A percentile compares a stretch with the other conserved stretches of the same genome.
phyloP scores from a whole-genome alignment of 2,888 invertebrate genomes.

The Tenthredo distinguenda region DNA sequence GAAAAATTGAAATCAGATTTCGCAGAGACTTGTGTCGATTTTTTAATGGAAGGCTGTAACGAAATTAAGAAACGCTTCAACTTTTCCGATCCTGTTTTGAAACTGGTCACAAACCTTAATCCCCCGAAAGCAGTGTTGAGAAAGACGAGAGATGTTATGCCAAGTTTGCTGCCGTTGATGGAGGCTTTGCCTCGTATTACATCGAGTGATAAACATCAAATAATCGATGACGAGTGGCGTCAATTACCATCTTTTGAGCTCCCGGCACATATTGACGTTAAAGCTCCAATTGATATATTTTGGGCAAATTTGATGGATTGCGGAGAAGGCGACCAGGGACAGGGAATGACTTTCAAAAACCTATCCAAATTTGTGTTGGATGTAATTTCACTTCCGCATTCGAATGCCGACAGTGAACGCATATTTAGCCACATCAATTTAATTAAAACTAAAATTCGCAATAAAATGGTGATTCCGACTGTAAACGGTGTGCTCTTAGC shows the following conservation, averaged over 20 bases:
- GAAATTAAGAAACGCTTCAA: constrained; percentile 60
- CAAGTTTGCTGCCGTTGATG: constrained; percentile 29
- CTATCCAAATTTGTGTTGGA: constrained; percentile 6
- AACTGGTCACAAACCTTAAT: constrained; percentile 50
- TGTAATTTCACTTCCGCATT: constrained; percentile 51
- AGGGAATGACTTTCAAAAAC: not conserved
- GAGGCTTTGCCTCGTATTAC: constrained; percentile 20
- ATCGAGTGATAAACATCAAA: constrained; percentile 50
- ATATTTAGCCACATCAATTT: constrained; percentile 55
- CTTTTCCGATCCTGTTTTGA: constrained; percentile 58
- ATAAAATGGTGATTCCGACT: constrained; percentile 51
- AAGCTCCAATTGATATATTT: constrained; percentile 54
- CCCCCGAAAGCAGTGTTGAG: constrained; percentile 54
- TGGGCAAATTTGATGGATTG: constrained; percentile 55
- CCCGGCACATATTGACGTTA: constrained; percentile 43
- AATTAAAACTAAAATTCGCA: constrained; percentile 55
- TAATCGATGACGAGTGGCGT: constrained; percentile 60
- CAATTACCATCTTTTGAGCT: constrained; percentile 51
- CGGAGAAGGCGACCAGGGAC: constrained; percentile 6
- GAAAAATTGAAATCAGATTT: constrained; percentile 52
- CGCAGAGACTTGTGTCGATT: constrained; percentile 57
- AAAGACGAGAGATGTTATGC: not conserved
- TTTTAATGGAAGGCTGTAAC: constrained; percentile 56
- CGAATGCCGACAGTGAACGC: constrained; percentile 56
- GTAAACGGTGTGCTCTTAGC: constrained; percentile 53